Percentiles rank a stretch among this genome's conserved stretches.
These are phyloP conservation scores for Puma concolor DNA, from an alignment of 2,113 vertebrate genomes.

Conservation along the genomic window DNA sequence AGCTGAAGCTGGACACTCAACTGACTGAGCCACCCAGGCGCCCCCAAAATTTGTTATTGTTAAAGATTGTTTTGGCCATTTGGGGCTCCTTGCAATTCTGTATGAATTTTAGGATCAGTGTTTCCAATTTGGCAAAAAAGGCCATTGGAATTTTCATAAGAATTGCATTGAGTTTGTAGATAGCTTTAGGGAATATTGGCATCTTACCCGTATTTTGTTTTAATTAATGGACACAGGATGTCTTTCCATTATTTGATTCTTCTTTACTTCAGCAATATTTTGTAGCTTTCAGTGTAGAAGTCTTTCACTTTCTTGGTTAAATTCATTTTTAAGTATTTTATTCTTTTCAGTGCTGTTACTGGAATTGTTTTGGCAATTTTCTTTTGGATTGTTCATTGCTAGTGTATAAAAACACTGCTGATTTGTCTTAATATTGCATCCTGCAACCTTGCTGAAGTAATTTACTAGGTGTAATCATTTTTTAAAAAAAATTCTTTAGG, in stretches of 20 bases:
- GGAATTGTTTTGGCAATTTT: not conserved
- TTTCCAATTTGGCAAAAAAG: not conserved
- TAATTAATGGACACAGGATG: not conserved
- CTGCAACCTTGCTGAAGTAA: not conserved
- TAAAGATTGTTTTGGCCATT: not conserved
- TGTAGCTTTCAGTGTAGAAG: not conserved
- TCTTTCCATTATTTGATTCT: not conserved
- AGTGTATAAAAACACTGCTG: not conserved
- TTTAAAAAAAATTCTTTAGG: not conserved
- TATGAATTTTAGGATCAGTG: not conserved
- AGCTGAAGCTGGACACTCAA: too few species aligned
- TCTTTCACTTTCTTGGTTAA: not conserved
- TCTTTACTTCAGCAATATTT: not conserved
- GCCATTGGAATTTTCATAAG: not conserved
- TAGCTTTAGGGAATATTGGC: not conserved
- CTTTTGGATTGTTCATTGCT: not conserved
- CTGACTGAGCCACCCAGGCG: too few species aligned
- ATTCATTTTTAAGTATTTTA: conserved; percentile 19
- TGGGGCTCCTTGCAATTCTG: not conserved
- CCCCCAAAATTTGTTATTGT: not conserved
- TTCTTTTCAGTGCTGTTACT: conserved; percentile 1
- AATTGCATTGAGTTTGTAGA: not conserved
- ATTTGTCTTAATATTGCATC: not conserved
- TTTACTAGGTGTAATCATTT: not conserved
- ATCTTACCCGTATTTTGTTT: not conserved